Percentiles rank a stretch among this genome's conserved stretches.
Conservation (phyloP, 2,797 vertebrate genomes). For the Salarias fasciatus region DNA sequence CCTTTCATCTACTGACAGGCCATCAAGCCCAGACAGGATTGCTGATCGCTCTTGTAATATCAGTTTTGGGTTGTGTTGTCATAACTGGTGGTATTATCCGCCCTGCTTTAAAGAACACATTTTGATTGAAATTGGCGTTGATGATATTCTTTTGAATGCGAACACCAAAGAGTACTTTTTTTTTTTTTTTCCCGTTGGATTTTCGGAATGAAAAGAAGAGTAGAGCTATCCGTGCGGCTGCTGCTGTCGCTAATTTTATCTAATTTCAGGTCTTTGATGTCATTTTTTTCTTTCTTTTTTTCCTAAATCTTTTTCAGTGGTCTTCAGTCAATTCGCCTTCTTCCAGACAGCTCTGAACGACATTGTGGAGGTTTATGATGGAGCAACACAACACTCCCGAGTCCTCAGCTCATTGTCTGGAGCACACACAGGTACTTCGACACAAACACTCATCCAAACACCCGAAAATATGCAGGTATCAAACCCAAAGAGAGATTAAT, state of each 20-base stretch:
- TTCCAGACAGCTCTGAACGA: constrained; percentile 98
- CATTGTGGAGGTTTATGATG: constrained; percentile 94
- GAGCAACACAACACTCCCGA: constrained; percentile 89
- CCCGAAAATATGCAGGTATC: not conserved
- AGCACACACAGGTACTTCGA: constrained; percentile 67
- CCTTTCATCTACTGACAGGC: constrained; percentile 61
- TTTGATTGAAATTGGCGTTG: constrained; percentile 44
- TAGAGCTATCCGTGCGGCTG: not conserved
- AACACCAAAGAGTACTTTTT: no score
- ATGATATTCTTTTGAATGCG: constrained; percentile 33
- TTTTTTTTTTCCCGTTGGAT: no score
- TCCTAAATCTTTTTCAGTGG: constrained; percentile 80
- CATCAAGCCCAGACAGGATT: constrained; percentile 50
- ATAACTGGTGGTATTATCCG: constrained; percentile 43
- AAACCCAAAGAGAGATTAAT: not conserved
- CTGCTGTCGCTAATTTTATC: not conserved
- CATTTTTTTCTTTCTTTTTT: constrained; percentile 26
- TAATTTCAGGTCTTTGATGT: constrained; percentile 26
- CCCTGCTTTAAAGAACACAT: constrained; percentile 30
- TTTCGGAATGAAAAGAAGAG: no score
- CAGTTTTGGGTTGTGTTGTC: constrained; percentile 46
- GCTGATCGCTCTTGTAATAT: constrained; percentile 54
- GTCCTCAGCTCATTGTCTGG: constrained; percentile 97
- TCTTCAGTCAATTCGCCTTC: constrained; percentile 97
- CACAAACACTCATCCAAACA: constrained; percentile 5